Percentiles rank a stretch among this genome's conserved stretches.
Conservation (phyloP, 2,888 invertebrate genomes). For the Athalia rosae region DNA sequence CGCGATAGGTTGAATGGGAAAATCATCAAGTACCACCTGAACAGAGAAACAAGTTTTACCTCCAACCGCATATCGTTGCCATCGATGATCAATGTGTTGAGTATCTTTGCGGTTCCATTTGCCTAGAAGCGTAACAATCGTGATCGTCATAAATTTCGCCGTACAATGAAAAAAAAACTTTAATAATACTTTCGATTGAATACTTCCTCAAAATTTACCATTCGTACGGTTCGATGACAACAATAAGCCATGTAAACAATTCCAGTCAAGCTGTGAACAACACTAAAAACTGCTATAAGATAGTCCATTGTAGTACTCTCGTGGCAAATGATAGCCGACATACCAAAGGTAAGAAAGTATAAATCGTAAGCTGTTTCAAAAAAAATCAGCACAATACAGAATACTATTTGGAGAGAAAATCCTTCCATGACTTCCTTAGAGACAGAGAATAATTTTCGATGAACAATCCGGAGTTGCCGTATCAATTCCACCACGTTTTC, state of each 20-base stretch:
- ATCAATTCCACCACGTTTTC: slow-evolving; percentile 9
- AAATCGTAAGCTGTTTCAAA: background rate
- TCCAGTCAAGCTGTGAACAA: background rate
- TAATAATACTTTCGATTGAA: background rate
- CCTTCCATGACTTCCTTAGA: slow-evolving; percentile 20
- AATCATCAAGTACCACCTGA: background rate
- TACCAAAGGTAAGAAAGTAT: background rate
- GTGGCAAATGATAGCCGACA: background rate
- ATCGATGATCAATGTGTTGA: slow-evolving; percentile 17
- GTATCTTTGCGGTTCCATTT: slow-evolving; percentile 20
- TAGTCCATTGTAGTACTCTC: too few relatives aligned
- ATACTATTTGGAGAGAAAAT: slow-evolving; percentile 3
- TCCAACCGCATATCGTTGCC: slow-evolving; percentile 11
- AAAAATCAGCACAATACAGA: background rate
- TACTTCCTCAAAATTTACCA: background rate
- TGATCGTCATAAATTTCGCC: background rate
- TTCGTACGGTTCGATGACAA: slow-evolving; percentile 14
- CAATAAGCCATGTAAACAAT: slow-evolving; percentile 21
- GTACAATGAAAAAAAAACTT: background rate
- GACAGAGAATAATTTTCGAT: slow-evolving; percentile 19
- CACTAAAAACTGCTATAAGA: background rate
- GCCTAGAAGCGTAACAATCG: background rate
- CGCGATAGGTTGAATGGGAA: background rate
- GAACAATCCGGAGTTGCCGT: slow-evolving; percentile 15
- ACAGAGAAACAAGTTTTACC: background rate